These are phyloP conservation scores for Myotis pilosus DNA, from an alignment of 2,797 vertebrate species.

Conservation along the genomic window DNA sequence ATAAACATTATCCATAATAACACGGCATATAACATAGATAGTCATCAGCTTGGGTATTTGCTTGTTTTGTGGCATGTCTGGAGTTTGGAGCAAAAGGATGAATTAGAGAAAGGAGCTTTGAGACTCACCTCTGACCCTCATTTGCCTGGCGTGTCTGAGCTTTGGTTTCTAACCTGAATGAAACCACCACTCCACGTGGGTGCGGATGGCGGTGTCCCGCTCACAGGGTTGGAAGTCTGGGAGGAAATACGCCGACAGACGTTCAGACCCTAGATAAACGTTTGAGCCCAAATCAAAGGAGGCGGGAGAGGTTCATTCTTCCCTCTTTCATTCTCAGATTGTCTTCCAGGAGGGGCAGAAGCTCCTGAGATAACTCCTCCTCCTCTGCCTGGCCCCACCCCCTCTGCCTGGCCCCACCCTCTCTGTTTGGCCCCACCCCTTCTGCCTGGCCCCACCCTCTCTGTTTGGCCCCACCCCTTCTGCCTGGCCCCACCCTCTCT, in stretches of 20 bases:
- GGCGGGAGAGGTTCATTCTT: accelerated
- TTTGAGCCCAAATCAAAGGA: too few relatives aligned
- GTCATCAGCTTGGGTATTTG: background rate
- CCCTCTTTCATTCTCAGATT: background rate
- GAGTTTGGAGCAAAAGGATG: too few relatives aligned
- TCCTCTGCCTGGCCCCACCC: background rate
- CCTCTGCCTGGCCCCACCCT: background rate
- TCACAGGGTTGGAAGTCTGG: background rate
- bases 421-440: background rate
- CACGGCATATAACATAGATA: background rate
- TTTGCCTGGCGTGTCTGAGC: background rate
- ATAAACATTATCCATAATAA: background rate
- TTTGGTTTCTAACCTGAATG: background rate
- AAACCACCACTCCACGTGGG: background rate
- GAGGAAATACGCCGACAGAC: background rate
- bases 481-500: too few relatives aligned
- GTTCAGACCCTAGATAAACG: too few relatives aligned
- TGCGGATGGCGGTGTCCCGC: background rate
- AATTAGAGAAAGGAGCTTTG: background rate
- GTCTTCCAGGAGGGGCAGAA: background rate
- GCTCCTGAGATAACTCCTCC: accelerated
- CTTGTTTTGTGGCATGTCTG: background rate
- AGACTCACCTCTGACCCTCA: background rate
- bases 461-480: background rate
- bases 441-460: background rate